Evolutionary conservation across 2,113 vertebrate species (phyloP), one percentile per base, ranked within the genome.

Genomic region (Ammodytes marinus): DNA sequence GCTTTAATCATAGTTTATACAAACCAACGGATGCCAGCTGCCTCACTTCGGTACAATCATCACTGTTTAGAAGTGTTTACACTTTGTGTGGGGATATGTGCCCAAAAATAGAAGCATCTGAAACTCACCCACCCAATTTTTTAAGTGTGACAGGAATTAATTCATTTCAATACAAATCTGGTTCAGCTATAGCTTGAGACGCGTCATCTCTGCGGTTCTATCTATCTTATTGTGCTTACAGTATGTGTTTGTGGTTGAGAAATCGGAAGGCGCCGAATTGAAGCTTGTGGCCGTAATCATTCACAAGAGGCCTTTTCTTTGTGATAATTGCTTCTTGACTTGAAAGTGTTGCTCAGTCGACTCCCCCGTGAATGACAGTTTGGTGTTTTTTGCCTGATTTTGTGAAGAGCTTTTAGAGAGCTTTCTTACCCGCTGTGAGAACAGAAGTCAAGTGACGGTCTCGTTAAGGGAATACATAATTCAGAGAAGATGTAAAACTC

Each of bases 291-390:
- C 57, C 37, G 13, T 77, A 81, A 89, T 89, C 79, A 47, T 85
- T 83, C 39, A 3, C 83, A 76, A 69, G 80, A 15, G 65, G 27
- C 27, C 74, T 69, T 78, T 64, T 73, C 57, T 79, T 70, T 46
- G 45, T 47, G 54, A 84, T 89, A 89, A 92, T 91, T 88, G 80
- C 74, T 73, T 87, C 84, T 80, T 75, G 74, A 88, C 77, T 83
- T 88, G 19, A 89, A 91, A 87, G 87, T 70, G 84, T 69, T 12
- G 67, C 46, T 58, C 66, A 50, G 75, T 35, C n/a, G 39, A 69
- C 74, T 90, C 69, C 58, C 27, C 14, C 60, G 66, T 77, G 57
- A 85, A 72, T 83, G 82, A 89, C 72, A 43, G 52, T 77, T 80
- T 59, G 42, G 35, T 78, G 61, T 59, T 83, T 61, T 57, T n/a